These are phyloP conservation scores for Halichondria panicea DNA, from an alignment of 37 sponge, comb jelly and placozoan genomes.

Conservation along the genomic window DNA sequence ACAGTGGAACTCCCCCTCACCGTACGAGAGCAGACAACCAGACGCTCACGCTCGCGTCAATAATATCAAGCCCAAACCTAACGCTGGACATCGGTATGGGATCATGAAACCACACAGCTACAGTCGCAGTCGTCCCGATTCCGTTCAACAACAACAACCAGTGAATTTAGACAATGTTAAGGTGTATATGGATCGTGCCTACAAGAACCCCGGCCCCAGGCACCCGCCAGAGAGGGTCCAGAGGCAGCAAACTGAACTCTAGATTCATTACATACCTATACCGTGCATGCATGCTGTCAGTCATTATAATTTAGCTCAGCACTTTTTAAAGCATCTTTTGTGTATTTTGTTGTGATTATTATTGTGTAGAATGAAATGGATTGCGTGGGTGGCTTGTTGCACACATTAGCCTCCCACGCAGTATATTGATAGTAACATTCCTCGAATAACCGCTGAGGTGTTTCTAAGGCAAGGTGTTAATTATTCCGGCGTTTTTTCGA, in stretches of 20 bases:
- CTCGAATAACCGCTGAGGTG: too few relatives aligned
- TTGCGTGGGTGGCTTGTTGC: too few relatives aligned
- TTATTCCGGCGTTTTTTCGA: too few relatives aligned
- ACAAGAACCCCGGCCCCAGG: background rate
- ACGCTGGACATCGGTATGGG: background rate
- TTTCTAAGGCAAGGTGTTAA: too few relatives aligned
- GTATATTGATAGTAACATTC: too few relatives aligned
- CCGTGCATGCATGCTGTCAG: too few relatives aligned
- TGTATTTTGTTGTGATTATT: too few relatives aligned
- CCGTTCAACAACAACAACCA: background rate
- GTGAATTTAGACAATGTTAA: constrained; percentile 11
- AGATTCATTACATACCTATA: background rate
- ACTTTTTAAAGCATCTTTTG: too few relatives aligned
- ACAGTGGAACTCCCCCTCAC: background rate
- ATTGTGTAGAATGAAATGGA: too few relatives aligned
- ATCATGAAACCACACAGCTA: constrained; percentile 4
- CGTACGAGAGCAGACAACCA: background rate
- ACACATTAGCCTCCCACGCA: too few relatives aligned
- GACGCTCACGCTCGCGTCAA: background rate
- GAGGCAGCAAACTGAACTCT: constrained; percentile 34
- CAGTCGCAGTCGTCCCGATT: background rate
- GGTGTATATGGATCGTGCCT: constrained; percentile 3
- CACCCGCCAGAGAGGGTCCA: constrained; percentile 16
- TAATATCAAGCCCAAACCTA: background rate
- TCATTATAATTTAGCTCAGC: too few relatives aligned